Percentiles rank a stretch among this genome's conserved stretches.
Conservation (phyloP, 2,888 invertebrate genomes). For the Orchesella flavescens region DNA sequence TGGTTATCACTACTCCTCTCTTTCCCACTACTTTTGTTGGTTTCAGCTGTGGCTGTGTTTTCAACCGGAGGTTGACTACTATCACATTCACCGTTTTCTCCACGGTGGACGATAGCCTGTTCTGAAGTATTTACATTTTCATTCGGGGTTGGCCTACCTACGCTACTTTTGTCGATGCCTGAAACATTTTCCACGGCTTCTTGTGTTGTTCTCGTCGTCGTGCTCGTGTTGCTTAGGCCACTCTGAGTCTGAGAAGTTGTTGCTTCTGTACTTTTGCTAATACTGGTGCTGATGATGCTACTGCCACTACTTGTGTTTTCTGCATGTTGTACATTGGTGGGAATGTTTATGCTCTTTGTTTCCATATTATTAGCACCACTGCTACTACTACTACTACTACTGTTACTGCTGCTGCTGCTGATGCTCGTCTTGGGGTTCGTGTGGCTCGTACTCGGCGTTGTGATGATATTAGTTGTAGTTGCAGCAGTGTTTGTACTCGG, state of each 20-base stretch:
- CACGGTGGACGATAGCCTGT: neutral
- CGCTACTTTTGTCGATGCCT: neutral
- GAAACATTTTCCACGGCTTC: neutral
- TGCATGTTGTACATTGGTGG: slow-evolving; percentile 55
- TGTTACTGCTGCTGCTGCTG: slow-evolving; percentile 9
- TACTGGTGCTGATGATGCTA: slow-evolving; percentile 18
- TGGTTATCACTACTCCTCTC: slow-evolving; percentile 6
- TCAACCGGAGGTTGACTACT: neutral
- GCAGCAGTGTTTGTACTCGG: slow-evolving; percentile 1
- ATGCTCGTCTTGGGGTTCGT: neutral
- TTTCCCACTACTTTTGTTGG: neutral
- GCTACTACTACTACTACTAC: slow-evolving; percentile 31
- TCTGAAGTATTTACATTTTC: neutral
- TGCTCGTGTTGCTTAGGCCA: slow-evolving; percentile 52
- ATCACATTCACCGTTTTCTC: slow-evolving; percentile 27
- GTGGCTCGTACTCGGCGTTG: slow-evolving; percentile 1
- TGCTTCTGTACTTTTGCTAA: slow-evolving; percentile 35
- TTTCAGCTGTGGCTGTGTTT: neutral
- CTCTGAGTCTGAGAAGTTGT: slow-evolving; percentile 27
- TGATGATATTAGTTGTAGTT: slow-evolving; percentile 6
- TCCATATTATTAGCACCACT: slow-evolving; percentile 59
- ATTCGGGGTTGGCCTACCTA: neutral
- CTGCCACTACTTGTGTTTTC: slow-evolving; percentile 14
- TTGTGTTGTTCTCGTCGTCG: neutral
- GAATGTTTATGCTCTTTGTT: slow-evolving; percentile 59